Conservation (phyloP, 2,113 vertebrate genomes). For the Coreoperca whiteheadi region DNA sequence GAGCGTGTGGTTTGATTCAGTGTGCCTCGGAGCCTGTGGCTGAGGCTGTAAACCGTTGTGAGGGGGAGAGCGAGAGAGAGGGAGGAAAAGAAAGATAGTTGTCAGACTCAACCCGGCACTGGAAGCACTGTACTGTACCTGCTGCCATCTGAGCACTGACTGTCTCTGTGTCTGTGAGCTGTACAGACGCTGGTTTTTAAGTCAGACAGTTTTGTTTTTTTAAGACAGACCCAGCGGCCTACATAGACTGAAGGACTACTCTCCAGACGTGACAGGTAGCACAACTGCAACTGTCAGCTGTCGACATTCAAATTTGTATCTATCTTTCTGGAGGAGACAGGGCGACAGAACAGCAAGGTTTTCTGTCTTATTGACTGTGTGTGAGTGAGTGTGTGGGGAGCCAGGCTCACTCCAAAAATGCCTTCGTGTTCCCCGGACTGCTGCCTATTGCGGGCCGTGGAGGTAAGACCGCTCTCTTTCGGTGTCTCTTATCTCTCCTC, state of each 20-base stretch:
- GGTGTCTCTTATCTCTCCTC: constrained; percentile 37
- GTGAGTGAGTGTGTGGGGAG: constrained; percentile 65
- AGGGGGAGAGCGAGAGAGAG: constrained; percentile 63
- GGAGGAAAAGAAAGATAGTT: constrained; percentile 73
- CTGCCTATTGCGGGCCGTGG: constrained; percentile 90
- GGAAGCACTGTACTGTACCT: constrained; percentile 73
- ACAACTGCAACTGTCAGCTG: constrained; percentile 66
- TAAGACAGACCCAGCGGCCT: constrained; percentile 30
- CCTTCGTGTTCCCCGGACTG: constrained; percentile 93
- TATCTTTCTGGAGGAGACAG: constrained; percentile 56
- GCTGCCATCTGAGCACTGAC: constrained; percentile 63
- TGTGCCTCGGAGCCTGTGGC: constrained; percentile 80
- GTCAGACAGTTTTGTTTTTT: constrained; percentile 37
- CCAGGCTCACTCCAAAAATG: constrained; percentile 86
- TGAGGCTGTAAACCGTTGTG: constrained; percentile 83
- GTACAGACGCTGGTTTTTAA: constrained; percentile 42
- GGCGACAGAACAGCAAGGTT: constrained; percentile 42
- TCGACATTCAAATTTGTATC: constrained; percentile 44
- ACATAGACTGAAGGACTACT: constrained; percentile 60
- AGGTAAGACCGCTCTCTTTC: constrained; percentile 87
- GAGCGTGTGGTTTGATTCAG: constrained; percentile 84
- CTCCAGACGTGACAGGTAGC: constrained; percentile 68
- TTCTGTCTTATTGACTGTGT: constrained; percentile 55
- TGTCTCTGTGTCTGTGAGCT: constrained; percentile 53
- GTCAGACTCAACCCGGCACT: constrained; percentile 78